These are phyloP conservation scores for Anolis carolinensis DNA, from an alignment of 2,113 vertebrate genomes.

Conservation along the genomic window DNA sequence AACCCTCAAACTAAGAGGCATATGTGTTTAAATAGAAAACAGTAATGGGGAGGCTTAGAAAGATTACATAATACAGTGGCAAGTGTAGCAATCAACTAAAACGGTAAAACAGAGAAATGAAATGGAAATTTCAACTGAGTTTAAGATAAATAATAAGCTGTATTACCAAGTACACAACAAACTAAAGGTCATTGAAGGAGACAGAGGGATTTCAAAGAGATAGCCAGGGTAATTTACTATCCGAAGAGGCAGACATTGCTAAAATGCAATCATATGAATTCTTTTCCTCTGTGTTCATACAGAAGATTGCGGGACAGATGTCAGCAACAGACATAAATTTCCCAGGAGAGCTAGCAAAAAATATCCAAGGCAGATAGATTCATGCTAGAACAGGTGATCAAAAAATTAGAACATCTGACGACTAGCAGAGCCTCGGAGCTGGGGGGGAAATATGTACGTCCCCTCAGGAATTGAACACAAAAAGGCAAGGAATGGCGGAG, in stretches of 20 bases:
- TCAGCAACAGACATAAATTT: constrained; percentile 73
- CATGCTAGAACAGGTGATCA: constrained; percentile 64
- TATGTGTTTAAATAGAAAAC: constrained; percentile 8
- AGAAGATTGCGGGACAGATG: constrained; percentile 63
- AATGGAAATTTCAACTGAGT: constrained; percentile 60
- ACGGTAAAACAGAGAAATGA: constrained; percentile 50
- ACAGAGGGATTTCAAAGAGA: constrained; percentile 66
- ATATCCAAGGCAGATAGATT: constrained; percentile 44
- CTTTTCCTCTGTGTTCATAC: constrained; percentile 63
- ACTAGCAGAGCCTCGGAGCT: constrained; percentile 56
- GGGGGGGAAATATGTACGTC: constrained; percentile 20
- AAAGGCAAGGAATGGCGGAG: constrained; percentile 33
- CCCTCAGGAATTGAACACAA: constrained; percentile 50
- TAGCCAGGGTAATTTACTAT: constrained; percentile 69
- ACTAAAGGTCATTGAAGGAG: constrained; percentile 67
- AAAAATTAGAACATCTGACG: constrained; percentile 70
- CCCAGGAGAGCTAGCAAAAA: constrained; percentile 66
- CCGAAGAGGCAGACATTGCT: constrained; percentile 65
- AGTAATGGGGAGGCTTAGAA: background rate
- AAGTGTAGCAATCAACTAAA: constrained; percentile 33
- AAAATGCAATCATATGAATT: constrained; percentile 75
- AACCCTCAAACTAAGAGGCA: background rate
- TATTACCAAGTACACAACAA: constrained; percentile 56
- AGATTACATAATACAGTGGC: constrained; percentile 8
- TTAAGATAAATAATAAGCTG: constrained; percentile 68